A percentile compares a stretch with the other conserved stretches of the same genome.
Conservation (phyloP, 2,888 invertebrate genomes). For the Phasia obesa region DNA sequence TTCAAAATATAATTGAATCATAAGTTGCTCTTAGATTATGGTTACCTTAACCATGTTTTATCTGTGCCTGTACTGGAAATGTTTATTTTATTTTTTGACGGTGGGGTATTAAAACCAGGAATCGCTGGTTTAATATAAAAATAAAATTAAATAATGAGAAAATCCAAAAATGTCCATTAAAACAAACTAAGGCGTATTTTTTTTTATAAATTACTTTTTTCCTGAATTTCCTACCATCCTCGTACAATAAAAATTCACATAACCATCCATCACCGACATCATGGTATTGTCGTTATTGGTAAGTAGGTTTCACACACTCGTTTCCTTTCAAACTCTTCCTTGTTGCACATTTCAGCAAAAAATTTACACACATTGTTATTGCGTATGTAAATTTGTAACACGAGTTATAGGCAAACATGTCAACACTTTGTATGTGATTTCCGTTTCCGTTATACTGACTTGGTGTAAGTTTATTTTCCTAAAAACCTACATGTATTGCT, state of each 20-base stretch:
- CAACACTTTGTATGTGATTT: constrained; percentile 81
- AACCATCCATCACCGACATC: constrained; percentile 29
- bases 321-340: constrained; percentile 57
- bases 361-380: background rate
- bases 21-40: too few relatives aligned
- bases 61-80: too few relatives aligned
- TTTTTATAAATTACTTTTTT: too few relatives aligned
- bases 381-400: background rate
- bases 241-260: background rate
- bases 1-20: too few relatives aligned
- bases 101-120: too few relatives aligned
- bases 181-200: too few relatives aligned
- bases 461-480: constrained; percentile 37
- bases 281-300: constrained; percentile 50
- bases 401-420: constrained; percentile 75
- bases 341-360: constrained; percentile 10
- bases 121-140: too few relatives aligned
- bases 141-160: too few relatives aligned
- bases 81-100: too few relatives aligned
- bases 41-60: too few relatives aligned
- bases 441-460: constrained; percentile 78
- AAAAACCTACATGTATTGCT: constrained; percentile 7
- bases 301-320: constrained; percentile 54
- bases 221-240: background rate
- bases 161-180: too few relatives aligned